Evolutionary conservation across 2,888 invertebrate genomes (phyloP).

Genomic region (Diachrysia chrysitis): DNA sequence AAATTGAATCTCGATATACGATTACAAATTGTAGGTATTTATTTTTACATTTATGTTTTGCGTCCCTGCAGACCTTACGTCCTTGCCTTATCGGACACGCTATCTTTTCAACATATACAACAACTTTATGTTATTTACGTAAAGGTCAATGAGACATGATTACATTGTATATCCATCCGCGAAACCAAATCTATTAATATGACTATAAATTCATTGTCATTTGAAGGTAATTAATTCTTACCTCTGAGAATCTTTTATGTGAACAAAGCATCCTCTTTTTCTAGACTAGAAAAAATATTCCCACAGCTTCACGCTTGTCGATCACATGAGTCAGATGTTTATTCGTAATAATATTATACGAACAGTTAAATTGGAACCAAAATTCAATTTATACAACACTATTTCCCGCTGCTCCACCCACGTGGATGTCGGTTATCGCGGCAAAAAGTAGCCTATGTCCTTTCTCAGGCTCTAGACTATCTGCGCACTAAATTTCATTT

Average conservation of each 20-base stretch:
- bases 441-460: too few relatives aligned
- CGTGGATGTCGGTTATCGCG: too few relatives aligned
- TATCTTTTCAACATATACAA: not conserved
- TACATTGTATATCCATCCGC: not conserved
- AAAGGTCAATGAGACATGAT: not conserved
- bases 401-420: too few relatives aligned
- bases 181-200: not conserved
- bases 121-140: constrained; percentile 2
- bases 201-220: constrained; percentile 2
- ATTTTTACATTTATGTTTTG: not conserved
- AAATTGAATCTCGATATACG: not conserved
- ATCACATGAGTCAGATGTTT: not conserved
- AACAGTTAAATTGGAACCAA: not conserved
- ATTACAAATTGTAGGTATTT: constrained; percentile 3
- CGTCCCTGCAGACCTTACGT: not conserved
- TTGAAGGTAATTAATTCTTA: not conserved
- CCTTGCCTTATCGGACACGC: not conserved
- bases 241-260: not conserved
- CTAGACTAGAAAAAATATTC: constrained; percentile 4
- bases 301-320: not conserved
- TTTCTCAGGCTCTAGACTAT: too few relatives aligned
- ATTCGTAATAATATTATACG: not conserved
- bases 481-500: too few relatives aligned
- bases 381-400: too few relatives aligned
- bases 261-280: constrained; percentile 2